These are phyloP conservation scores for Trichogramma evanescens DNA, from an alignment of 2,888 invertebrate genomes.

Conservation along the genomic window DNA sequence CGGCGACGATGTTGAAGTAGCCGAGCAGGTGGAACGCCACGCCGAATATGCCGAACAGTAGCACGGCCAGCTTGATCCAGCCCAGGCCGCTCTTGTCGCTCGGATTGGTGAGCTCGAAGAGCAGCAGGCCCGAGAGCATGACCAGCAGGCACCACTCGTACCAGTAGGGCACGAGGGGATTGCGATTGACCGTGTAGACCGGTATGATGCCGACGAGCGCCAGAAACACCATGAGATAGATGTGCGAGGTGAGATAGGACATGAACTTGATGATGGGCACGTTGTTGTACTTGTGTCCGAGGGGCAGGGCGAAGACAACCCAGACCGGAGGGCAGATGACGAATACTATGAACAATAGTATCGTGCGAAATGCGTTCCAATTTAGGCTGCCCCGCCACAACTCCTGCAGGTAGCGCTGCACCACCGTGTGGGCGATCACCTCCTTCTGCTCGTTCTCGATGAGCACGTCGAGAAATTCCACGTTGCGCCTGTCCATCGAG, in stretches of 20 bases:
- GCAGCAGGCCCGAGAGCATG: constrained; percentile 88
- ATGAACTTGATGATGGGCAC: constrained; percentile 99
- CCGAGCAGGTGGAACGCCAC: constrained; percentile 84
- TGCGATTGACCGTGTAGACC: constrained; percentile 60
- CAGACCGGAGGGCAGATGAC: constrained; percentile 93
- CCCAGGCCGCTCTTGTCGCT: constrained; percentile 96
- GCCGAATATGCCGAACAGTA: constrained; percentile 82
- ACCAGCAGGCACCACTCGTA: constrained; percentile 93
- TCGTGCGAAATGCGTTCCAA: constrained; percentile 93
- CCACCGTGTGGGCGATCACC: constrained; percentile 93
- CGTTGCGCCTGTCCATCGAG: constrained; percentile 87
- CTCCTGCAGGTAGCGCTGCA: constrained; percentile 93
- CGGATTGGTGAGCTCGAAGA: constrained; percentile 95
- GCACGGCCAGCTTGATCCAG: constrained; percentile 82
- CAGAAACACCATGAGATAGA: constrained; percentile 91
- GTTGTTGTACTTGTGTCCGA: constrained; percentile 93
- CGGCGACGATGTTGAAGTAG: constrained; percentile 58
- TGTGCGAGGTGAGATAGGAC: constrained; percentile 97
- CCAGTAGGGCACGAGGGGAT: constrained; percentile 81
- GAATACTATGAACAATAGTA: constrained; percentile 86
- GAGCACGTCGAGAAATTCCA: constrained; percentile 90
- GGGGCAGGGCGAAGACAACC: constrained; percentile 89
- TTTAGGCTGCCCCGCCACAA: constrained; percentile 95
- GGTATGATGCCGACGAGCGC: constrained; percentile 85
- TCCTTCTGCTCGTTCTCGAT: constrained; percentile 99